phyloP scores from a whole-genome alignment of 1,140 invertebrate genomes.

The Steinernema khuongi region DNA sequence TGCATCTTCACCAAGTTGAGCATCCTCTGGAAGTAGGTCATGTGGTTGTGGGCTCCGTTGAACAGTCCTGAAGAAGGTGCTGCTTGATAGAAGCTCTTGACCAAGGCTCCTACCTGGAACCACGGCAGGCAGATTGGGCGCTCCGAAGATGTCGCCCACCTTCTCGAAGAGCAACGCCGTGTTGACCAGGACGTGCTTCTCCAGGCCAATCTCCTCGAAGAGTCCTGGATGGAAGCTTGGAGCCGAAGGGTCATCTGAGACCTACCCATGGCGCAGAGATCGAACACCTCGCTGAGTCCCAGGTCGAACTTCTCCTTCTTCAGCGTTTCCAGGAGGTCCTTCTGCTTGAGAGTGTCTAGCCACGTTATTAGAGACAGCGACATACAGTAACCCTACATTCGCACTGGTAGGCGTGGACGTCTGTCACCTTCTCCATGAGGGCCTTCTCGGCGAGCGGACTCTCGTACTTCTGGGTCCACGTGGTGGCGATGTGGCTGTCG shows the following conservation, averaged over 20 bases:
- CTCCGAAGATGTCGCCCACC: neutral
- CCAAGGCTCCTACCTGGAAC: neutral
- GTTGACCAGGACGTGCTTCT: neutral
- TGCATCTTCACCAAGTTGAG: neutral
- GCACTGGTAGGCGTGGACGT: neutral
- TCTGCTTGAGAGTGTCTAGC: neutral
- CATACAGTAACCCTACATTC: neutral
- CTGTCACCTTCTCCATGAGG: neutral
- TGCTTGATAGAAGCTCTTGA: neutral
- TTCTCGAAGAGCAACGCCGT: neutral
- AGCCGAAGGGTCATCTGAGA: neutral
- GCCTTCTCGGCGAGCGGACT: neutral
- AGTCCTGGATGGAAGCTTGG: neutral
- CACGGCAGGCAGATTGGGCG: neutral
- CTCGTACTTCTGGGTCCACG: neutral
- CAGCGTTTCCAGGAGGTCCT: neutral
- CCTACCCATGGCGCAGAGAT: neutral
- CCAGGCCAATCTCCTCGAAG: neutral
- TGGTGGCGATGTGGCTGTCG: neutral
- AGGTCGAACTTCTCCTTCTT: slow-evolving; percentile 1
- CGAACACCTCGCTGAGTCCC: neutral
- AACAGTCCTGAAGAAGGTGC: neutral
- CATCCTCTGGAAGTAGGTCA: neutral
- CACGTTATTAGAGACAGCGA: neutral
- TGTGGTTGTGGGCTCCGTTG: neutral